phyloP scores from a whole-genome alignment of 2,797 vertebrate species.

The Coluber constrictor region DNA sequence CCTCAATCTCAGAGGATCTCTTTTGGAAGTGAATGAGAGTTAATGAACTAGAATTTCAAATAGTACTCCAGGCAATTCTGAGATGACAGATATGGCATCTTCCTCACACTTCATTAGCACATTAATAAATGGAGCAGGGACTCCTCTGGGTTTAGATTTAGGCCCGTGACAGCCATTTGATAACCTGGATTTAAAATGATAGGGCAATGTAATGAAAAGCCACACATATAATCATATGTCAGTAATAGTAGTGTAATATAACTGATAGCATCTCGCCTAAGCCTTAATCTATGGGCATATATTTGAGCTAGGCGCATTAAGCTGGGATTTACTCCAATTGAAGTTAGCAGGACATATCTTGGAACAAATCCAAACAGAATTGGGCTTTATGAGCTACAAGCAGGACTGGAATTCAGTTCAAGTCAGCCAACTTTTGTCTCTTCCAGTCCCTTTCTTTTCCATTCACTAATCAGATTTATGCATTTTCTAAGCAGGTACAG shows the following conservation, averaged over 20 bases:
- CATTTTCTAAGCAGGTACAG: not conserved
- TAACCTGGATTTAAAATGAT: not conserved
- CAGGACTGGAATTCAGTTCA: not conserved
- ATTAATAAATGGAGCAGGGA: not conserved
- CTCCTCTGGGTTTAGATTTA: not conserved
- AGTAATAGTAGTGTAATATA: not conserved
- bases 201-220: not conserved
- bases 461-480: not conserved
- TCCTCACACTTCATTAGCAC: not conserved
- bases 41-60: no score
- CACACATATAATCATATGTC: not conserved
- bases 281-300: not conserved
- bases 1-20: not conserved
- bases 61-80: not conserved
- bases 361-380: not conserved
- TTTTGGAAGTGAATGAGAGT: not conserved
- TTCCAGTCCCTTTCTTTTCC: not conserved
- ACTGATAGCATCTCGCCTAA: not conserved
- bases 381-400: not conserved
- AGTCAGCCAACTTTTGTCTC: not conserved
- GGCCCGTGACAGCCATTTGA: not conserved
- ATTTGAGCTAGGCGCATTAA: not conserved
- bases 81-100: not conserved
- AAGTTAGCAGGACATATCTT: not conserved
- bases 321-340: not conserved